Evolutionary conservation across 1,140 invertebrate species (phyloP).

Genomic region (Heliothis virescens): DNA sequence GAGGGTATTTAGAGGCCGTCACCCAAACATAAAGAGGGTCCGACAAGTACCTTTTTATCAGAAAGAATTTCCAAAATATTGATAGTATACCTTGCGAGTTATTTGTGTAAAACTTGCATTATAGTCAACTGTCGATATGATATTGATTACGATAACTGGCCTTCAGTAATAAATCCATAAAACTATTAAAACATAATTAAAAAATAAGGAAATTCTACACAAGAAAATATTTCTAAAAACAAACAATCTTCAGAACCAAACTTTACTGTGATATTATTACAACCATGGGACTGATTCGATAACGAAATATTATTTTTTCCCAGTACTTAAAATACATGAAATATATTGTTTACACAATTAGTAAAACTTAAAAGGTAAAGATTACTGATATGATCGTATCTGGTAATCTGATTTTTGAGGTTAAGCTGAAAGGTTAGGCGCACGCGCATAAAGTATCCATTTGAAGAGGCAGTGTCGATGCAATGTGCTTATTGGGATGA

Average conservation of each 20-base stretch:
- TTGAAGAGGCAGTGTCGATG: constrained; percentile 17
- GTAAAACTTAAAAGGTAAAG: constrained; percentile 3
- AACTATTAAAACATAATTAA: no score
- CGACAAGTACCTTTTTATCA: constrained; percentile 2
- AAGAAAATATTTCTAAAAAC: no score
- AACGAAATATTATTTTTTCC: neutral
- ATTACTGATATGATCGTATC: constrained; percentile 28
- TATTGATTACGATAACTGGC: no score
- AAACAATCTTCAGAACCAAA: no score
- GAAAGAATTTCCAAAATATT: neutral
- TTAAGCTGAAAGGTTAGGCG: constrained; percentile 33
- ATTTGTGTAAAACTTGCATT: neutral
- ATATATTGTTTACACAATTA: constrained; percentile 42
- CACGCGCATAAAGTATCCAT: constrained; percentile 8
- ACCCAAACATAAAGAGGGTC: constrained; percentile 20
- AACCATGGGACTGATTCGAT: neutral
- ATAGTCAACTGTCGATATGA: no score
- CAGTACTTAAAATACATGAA: constrained; percentile 1
- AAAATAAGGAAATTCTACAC: no score
- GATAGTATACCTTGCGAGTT: neutral
- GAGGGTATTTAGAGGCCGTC: constrained; percentile 19
- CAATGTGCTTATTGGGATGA: neutral
- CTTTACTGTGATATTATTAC: neutral
- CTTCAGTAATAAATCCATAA: no score
- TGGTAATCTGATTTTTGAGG: constrained; percentile 47